These are phyloP conservation scores for Palythoa caribaeorum DNA, from an alignment of 92 coral and sea anemone species.

Conservation along the genomic window DNA sequence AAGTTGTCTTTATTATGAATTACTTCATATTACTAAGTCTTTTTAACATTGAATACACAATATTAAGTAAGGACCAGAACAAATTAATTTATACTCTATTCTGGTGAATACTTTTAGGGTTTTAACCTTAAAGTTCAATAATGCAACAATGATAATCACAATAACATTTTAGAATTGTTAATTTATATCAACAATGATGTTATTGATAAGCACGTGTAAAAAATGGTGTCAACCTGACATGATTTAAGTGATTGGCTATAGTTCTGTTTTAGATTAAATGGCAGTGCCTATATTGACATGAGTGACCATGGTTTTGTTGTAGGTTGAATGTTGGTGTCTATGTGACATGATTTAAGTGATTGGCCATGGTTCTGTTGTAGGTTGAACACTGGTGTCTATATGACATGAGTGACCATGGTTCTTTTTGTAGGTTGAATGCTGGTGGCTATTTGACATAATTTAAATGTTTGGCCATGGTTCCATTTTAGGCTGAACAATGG, in stretches of 20 bases:
- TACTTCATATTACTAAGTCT: background rate
- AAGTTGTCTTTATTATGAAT: background rate
- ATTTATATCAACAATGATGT: too few relatives aligned
- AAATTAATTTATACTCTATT: too few relatives aligned
- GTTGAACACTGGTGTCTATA: conserved; percentile 84
- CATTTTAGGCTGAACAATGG: too few relatives aligned
- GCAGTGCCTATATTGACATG: conserved; percentile 39
- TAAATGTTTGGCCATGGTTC: too few relatives aligned
- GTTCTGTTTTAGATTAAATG: conserved; percentile 74
- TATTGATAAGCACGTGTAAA: too few relatives aligned
- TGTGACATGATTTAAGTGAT: background rate
- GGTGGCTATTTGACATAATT: conserved; percentile 57
- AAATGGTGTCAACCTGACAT: background rate
- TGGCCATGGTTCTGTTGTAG: conserved; percentile 36
- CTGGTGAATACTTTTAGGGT: too few relatives aligned
- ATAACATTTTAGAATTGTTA: too few relatives aligned
- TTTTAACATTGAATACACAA: background rate
- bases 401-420: background rate
- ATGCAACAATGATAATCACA: too few relatives aligned
- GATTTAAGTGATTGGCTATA: background rate
- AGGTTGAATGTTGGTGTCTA: too few relatives aligned
- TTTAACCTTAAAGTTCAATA: too few relatives aligned
- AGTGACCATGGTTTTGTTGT: too few relatives aligned
- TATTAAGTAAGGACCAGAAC: too few relatives aligned
- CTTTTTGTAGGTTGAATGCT: conserved; percentile 76